Percentiles rank a stretch among this genome's conserved stretches.
These are phyloP conservation scores for Lepus townsendii DNA, from an alignment of 2,797 vertebrate genomes.

Conservation along the genomic window DNA sequence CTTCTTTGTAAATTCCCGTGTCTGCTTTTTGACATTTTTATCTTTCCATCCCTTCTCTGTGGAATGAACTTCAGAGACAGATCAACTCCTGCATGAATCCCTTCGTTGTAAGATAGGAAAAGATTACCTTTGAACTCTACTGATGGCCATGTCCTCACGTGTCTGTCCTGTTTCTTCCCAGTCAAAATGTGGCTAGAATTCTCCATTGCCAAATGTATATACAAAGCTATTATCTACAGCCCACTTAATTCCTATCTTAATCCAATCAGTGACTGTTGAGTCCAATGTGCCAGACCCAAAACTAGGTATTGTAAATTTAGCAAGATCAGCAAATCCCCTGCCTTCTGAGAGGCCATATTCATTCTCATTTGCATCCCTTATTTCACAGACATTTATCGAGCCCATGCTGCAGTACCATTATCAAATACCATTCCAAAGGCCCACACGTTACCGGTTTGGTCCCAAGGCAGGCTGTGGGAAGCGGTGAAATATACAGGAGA, in stretches of 20 bases:
- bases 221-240: neutral
- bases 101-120: slow-evolving; percentile 22
- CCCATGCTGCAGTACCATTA: no score
- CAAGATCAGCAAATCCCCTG: neutral
- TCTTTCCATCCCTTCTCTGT: slow-evolving; percentile 39
- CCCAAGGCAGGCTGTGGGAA: no score
- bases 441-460: no score
- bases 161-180: neutral
- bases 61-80: slow-evolving; percentile 22
- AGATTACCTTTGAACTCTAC: neutral
- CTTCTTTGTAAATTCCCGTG: slow-evolving; percentile 59
- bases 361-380: neutral
- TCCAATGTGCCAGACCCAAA: neutral
- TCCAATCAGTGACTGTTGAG: neutral
- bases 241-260: slow-evolving; percentile 14
- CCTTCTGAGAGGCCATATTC: neutral
- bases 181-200: neutral
- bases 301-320: neutral
- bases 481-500: no score
- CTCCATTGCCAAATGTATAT: slow-evolving; percentile 4
- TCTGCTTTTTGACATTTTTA: slow-evolving; percentile 42
- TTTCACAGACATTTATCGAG: slow-evolving; percentile 8
- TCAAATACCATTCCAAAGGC: no score
- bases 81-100: slow-evolving; percentile 5
- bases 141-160: neutral